phyloP scores from a whole-genome alignment of 1,140 invertebrate species.

The Himalopsyche phryganea region DNA sequence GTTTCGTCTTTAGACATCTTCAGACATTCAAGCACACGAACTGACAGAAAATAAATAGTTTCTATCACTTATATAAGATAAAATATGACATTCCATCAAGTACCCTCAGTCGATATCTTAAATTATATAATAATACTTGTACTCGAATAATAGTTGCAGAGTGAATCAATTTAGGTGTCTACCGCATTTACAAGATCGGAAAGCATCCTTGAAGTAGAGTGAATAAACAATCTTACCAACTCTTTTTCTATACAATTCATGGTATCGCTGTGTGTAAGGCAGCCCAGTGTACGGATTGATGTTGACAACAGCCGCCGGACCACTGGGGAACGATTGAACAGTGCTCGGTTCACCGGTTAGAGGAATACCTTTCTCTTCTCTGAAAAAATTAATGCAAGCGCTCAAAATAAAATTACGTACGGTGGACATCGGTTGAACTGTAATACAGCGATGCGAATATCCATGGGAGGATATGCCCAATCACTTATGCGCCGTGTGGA shows the following conservation, averaged over 20 bases:
- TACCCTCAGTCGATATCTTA: no score
- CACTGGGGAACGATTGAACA: slow-evolving; percentile 37
- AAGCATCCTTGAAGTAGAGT: no score
- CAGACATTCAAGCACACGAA: no score
- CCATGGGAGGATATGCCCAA: background rate
- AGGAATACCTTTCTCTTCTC: slow-evolving; percentile 43
- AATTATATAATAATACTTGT: no score
- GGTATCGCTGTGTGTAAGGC: slow-evolving; percentile 77
- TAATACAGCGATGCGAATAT: background rate
- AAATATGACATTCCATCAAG: no score
- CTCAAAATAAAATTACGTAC: background rate
- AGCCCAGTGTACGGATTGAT: slow-evolving; percentile 71
- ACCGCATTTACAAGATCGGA: no score
- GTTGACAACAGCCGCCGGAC: slow-evolving; percentile 51
- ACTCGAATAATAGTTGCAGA: no score
- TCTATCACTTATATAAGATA: no score
- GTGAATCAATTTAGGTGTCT: no score
- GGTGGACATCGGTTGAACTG: background rate
- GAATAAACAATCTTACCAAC: no score
- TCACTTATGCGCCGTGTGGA: background rate
- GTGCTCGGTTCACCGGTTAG: slow-evolving; percentile 27
- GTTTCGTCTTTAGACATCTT: no score
- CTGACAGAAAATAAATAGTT: no score
- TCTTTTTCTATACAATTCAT: slow-evolving; percentile 83
- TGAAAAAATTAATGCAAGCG: slow-evolving; percentile 28